Base-by-base conservation (phyloP, 1,140 invertebrate species). In the Zaprionus camerounensis region DNA sequence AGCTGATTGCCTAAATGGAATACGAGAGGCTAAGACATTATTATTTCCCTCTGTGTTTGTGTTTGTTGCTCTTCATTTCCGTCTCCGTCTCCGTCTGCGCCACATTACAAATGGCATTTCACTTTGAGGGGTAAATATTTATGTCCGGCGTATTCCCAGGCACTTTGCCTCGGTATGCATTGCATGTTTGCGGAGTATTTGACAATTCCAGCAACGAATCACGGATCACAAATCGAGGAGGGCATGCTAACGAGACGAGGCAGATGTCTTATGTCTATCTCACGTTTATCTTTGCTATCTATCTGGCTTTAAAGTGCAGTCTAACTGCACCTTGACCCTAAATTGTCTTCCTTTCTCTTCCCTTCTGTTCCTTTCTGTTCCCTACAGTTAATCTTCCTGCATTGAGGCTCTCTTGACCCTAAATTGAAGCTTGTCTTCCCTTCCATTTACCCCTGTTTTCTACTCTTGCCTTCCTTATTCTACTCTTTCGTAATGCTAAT, bases 1-100 rank as follows among this genome's bases (percentile, higher is more conserved):
- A 4, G 46, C 46, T 51, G 46, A 51, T 51, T 51, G 46, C 46
- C 24, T 51, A 20, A 51, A 51, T 51, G 46, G 46, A 51, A 51
- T 51, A 51, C 46, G 46, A 51, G 46, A 51, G 46, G 46, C 41
- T 46, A 51, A 51, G 46, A 13, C 26, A 51, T 51, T 31, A 51
- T 51, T 31, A 49, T 36, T 51, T 31, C 2, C 46, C 7, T n/a
- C 36, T 15, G 31, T 11, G 3, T 34, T 34, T 34, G 31, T 59
- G 6, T 59, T 22, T 24, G 57, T 46, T 46, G n/a, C 41, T 17
- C 41, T 46, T 17, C 41, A 17, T 46, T 17, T 46, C 41, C 41
- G 41, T n/a, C 38, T 41, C 38, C 38, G 15, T 15, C 5, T 41
- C 38, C 38, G 46, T 12, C 46, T 22, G n/a, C 20, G 46, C 46